Conservation (phyloP, 2,113 vertebrate genomes). For the Myxocyprinus asiaticus region DNA sequence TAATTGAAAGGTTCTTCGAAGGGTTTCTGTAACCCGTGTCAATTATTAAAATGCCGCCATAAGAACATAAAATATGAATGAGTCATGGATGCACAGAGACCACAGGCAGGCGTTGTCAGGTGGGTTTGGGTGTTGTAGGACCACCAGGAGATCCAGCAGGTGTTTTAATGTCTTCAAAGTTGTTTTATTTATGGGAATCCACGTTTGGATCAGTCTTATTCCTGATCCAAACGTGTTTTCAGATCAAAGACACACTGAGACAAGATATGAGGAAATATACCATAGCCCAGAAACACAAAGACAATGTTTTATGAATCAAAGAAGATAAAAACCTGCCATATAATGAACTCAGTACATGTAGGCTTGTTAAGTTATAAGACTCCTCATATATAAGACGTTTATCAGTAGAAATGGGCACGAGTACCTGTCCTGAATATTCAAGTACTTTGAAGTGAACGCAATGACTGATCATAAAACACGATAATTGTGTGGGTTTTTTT, state of each 20-base stretch:
- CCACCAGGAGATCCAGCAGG: background rate
- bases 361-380: too few relatives aligned
- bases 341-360: background rate
- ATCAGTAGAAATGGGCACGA: too few relatives aligned
- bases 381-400: too few relatives aligned
- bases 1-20: background rate
- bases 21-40: too few relatives aligned
- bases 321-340: background rate
- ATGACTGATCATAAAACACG: too few relatives aligned
- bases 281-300: slow-evolving; percentile 1
- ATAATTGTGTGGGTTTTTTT: too few relatives aligned
- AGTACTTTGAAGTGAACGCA: too few relatives aligned
- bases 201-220: background rate
- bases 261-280: background rate
- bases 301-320: slow-evolving; percentile 45
- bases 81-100: background rate
- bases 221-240: slow-evolving; percentile 19
- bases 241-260: slow-evolving; percentile 11
- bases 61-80: background rate
- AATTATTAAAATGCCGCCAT: too few relatives aligned
- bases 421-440: too few relatives aligned
- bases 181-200: background rate
- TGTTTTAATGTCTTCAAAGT: background rate
- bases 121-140: background rate
- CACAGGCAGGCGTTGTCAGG: background rate